These are phyloP conservation scores for Sympetrum striolatum DNA, from an alignment of 2,888 invertebrate species.

Conservation along the genomic window DNA sequence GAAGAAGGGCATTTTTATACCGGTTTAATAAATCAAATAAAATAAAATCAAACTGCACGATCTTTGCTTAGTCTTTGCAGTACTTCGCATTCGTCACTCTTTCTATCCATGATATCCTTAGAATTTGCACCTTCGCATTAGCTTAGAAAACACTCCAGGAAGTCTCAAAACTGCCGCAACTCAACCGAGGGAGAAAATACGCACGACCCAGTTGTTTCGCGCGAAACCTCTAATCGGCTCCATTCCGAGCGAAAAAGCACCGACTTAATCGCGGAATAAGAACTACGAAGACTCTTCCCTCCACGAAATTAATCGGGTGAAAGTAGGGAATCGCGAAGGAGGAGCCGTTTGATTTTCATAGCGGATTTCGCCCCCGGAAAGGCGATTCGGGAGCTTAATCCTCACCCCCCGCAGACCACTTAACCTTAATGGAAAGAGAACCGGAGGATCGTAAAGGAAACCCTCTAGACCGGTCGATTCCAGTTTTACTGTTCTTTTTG, in stretches of 20 bases:
- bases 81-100: no score
- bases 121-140: no score
- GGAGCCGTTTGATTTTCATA: background rate
- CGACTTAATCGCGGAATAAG: background rate
- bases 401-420: background rate
- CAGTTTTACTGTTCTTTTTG: background rate
- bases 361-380: background rate
- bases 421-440: background rate
- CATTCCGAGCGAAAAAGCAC: background rate
- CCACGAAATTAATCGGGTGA: background rate
- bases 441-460: background rate
- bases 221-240: background rate
- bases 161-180: no score
- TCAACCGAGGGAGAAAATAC: background rate
- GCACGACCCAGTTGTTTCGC: background rate
- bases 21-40: no score
- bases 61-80: no score
- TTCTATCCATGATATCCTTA: no score
- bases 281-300: background rate
- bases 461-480: background rate
- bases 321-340: background rate
- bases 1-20: no score
- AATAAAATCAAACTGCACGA: no score
- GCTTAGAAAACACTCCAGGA: no score
- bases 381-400: background rate